Evolutionary conservation across 1,140 invertebrate species (phyloP).

Genomic region (Frieseomelitta varia): DNA sequence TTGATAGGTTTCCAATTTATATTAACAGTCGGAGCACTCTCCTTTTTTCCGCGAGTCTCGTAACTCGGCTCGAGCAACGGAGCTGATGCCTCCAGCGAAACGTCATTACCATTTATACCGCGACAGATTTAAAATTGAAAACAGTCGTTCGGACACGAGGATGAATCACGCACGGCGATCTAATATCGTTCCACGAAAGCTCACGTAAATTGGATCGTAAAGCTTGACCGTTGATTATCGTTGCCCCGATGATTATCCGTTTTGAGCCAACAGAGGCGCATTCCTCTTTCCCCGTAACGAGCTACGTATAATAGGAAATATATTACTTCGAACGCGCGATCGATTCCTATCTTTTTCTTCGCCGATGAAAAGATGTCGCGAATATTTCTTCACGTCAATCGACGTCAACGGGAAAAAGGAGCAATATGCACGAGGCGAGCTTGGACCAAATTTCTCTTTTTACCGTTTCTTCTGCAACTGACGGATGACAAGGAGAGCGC

Average conservation of each 20-base stretch:
- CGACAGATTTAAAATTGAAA: conserved; percentile 19
- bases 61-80: not conserved
- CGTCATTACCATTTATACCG: conserved; percentile 11
- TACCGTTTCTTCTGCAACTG: not conserved
- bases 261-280: not conserved
- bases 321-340: not conserved
- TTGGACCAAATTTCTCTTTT: not conserved
- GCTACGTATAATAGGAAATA: not conserved
- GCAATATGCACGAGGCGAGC: not conserved
- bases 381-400: not conserved
- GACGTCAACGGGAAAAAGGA: too few species aligned
- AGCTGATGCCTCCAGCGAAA: not conserved
- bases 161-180: not conserved
- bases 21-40: not conserved
- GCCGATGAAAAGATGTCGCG: too few species aligned
- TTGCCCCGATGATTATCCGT: not conserved
- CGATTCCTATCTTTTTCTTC: not conserved
- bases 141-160: not conserved
- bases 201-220: not conserved
- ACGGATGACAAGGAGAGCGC: not conserved
- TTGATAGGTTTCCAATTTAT: not conserved
- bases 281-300: not conserved
- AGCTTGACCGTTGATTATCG: too few species aligned
- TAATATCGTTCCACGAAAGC: not conserved
- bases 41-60: not conserved